Conservation (phyloP, 2,888 invertebrate species). For the Melanchra persicariae region DNA sequence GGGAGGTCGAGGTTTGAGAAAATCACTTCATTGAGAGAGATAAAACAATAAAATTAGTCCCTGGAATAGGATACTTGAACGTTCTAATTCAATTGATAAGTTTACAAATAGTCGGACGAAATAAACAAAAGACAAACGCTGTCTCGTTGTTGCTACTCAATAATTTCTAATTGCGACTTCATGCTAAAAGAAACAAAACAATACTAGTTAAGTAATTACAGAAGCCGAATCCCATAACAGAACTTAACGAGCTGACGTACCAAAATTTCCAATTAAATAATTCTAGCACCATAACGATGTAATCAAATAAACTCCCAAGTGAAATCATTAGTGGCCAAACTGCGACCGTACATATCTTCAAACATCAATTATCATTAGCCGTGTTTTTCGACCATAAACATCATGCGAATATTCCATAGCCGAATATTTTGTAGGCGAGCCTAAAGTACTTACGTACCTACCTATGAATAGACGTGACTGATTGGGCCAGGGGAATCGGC, state of each 20-base stretch:
- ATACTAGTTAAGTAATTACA: constrained; percentile 6
- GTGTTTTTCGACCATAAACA: constrained; percentile 46
- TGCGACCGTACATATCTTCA: constrained; percentile 31
- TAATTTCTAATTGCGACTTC: background rate
- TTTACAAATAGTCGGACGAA: constrained; percentile 16
- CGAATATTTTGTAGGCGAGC: constrained; percentile 40
- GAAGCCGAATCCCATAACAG: background rate
- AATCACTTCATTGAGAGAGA: constrained; percentile 20
- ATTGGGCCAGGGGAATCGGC: constrained; percentile 75
- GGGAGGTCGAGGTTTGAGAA: constrained; percentile 37
- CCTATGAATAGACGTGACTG: constrained; percentile 74
- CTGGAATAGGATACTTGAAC: constrained; percentile 3
- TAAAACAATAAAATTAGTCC: constrained; percentile 31
- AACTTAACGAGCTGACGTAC: constrained; percentile 10
- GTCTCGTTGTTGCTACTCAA: background rate
- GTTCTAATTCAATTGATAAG: constrained; percentile 30
- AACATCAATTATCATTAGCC: constrained; percentile 55
- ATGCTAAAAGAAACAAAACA: constrained; percentile 8
- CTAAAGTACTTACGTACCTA: constrained; percentile 33
- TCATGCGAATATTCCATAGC: constrained; percentile 22
- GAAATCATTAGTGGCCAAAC: constrained; percentile 44
- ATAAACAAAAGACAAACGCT: constrained; percentile 14
- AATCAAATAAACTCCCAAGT: constrained; percentile 45
- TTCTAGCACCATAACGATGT: constrained; percentile 45
- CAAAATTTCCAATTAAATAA: constrained; percentile 48